phyloP scores from a whole-genome alignment of 2,888 invertebrate species.

The Mermis nigrescens region DNA sequence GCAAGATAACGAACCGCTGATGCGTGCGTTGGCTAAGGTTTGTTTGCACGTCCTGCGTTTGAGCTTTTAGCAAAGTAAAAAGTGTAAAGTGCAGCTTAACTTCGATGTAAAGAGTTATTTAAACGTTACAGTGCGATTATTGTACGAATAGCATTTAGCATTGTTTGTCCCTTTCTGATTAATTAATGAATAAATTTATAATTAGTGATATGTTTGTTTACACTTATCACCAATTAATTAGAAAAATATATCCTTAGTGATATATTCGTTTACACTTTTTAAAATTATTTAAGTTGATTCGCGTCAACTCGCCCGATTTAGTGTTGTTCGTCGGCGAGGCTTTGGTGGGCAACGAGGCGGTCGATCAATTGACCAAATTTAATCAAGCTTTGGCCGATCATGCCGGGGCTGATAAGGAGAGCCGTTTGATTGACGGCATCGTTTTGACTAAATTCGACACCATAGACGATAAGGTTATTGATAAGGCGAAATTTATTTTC shows the following conservation, averaged over 20 bases:
- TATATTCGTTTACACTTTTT: background rate
- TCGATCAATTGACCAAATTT: slow-evolving; percentile 95
- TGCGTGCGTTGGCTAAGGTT: slow-evolving; percentile 82
- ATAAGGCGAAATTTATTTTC: too few species aligned
- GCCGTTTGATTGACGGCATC: slow-evolving; percentile 91
- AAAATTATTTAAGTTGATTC: slow-evolving; percentile 52
- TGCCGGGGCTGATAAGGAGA: slow-evolving; percentile 47
- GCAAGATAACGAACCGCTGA: slow-evolving; percentile 98
- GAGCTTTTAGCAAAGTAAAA: too few species aligned
- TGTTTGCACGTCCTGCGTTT: background rate
- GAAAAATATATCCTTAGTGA: too few species aligned
- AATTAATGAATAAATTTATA: too few species aligned
- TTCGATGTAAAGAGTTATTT: too few species aligned
- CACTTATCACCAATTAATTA: too few species aligned
- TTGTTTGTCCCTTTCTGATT: too few species aligned
- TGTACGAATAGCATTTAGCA: too few species aligned
- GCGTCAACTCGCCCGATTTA: slow-evolving; percentile 87
- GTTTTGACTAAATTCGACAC: slow-evolving; percentile 98
- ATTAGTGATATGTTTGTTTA: too few species aligned
- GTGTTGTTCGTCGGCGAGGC: slow-evolving; percentile 99
- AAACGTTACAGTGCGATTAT: too few species aligned
- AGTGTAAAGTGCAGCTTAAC: too few species aligned
- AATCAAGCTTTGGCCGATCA: slow-evolving; percentile 92
- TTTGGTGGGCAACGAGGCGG: slow-evolving; percentile 97
- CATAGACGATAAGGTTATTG: slow-evolving; percentile 74